Evolutionary conservation across 2,113 vertebrate genomes (phyloP).

Genomic region (Falco punctatus): DNA sequence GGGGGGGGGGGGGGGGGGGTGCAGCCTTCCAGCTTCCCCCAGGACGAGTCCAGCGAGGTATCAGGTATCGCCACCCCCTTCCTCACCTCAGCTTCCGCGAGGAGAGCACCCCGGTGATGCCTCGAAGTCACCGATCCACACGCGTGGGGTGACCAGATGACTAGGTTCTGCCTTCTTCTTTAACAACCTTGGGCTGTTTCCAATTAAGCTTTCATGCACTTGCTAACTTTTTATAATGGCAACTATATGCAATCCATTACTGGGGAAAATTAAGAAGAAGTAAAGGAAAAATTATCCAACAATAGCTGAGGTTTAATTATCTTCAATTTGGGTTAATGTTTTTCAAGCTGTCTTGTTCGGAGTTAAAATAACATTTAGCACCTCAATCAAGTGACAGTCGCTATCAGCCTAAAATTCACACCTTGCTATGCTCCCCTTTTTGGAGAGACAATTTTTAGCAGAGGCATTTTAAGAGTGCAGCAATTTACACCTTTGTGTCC

Average conservation of each 20-base stretch:
- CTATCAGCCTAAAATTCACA: conserved; percentile 20
- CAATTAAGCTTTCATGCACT: background rate
- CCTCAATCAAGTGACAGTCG: conserved; percentile 10
- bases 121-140: no score
- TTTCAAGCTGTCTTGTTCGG: background rate
- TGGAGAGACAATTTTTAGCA: background rate
- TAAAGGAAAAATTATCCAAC: background rate
- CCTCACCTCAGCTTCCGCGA: background rate
- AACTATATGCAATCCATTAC: background rate
- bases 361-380: conserved; percentile 22
- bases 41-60: background rate
- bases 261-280: background rate
- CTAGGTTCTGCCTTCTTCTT: background rate
- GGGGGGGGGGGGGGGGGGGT: accelerated
- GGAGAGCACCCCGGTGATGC: background rate
- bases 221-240: background rate
- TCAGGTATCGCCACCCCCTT: background rate
- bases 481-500: background rate
- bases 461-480: background rate
- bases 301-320: background rate
- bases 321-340: background rate
- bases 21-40: background rate
- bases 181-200: background rate
- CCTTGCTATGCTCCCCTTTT: background rate
- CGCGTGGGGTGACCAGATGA: accelerated